Base-by-base conservation (phyloP, 2,797 vertebrate genomes). In the Pangasius larnaudii region DNA sequence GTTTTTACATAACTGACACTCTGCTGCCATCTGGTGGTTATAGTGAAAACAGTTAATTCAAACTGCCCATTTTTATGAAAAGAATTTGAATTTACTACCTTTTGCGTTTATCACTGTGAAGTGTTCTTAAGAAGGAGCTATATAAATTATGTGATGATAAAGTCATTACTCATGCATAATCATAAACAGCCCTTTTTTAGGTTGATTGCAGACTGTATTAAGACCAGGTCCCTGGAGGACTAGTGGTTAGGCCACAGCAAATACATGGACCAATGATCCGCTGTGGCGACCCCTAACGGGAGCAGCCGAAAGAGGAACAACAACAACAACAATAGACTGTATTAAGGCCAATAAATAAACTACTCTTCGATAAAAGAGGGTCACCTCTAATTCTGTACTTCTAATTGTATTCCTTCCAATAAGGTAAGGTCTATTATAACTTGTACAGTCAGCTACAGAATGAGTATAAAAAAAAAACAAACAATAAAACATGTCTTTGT, bases 11-110 rank as follows among this genome's bases (percentile, higher is more conserved):
- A 89, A 91, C 91, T 85, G 63, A 71, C 83, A 30, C 88, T 84
- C 79, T 95, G 90, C 93, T 94, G 94, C 93, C 91, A 92, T 93
- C 95, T 94, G 91, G 90, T 92, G 94, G 77, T 67, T 83, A 49
- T 79, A 86, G 86, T 22, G 58, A 85, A 90, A 84, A 89, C 67
- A 84, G 13, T 19, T 33, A 4, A 81, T 9, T 5, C 8, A 67
- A 83, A 83, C 33, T 16, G 8, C 5, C 7, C 3, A 63, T 30
- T 49, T 61, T 46, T 61, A 61, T 16, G 1, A 81, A 61, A 39
- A 27, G 22, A 39, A 39, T 39, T 39, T 39, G 5, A 0, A 42
- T 27, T 8, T 18, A 63, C 7, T 4, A 46, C 24, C 5, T 39
- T 7, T 14, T 39, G 16, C 36, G 22, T 27, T 82, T 9, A 14